phyloP scores from a whole-genome alignment of 2,113 vertebrate genomes.

The Struthio camelus region DNA sequence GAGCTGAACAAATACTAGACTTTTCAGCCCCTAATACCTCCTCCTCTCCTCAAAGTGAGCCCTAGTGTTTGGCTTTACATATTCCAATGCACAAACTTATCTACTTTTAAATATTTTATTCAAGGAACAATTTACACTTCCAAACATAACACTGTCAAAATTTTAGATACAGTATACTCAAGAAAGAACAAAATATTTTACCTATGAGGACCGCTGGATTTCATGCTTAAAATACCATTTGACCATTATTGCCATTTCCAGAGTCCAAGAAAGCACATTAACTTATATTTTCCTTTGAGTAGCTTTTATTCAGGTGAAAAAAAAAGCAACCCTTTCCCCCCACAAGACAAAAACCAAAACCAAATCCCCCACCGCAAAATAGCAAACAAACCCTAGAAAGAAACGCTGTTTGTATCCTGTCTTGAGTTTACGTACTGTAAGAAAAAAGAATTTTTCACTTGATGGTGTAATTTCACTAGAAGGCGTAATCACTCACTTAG shows the following conservation, averaged over 20 bases:
- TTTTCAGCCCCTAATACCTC: neutral
- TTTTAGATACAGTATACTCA: neutral
- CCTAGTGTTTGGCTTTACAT: neutral
- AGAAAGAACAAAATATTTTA: neutral
- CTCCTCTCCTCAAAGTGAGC: neutral
- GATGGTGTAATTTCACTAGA: neutral
- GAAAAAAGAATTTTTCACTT: neutral
- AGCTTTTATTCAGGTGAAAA: neutral
- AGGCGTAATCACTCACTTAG: neutral
- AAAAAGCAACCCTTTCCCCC: fast-evolving
- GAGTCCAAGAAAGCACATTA: neutral
- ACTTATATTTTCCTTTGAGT: neutral
- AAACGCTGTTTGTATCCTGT: neutral
- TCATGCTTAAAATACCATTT: neutral
- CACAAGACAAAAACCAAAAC: too few species aligned
- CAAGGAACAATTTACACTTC: neutral
- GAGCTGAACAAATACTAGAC: neutral
- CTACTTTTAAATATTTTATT: neutral
- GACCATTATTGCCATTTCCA: neutral
- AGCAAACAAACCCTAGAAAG: neutral
- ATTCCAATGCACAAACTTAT: neutral
- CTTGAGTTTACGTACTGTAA: neutral
- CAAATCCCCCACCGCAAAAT: too few species aligned
- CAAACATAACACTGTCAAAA: neutral
- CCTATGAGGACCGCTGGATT: neutral